These are phyloP conservation scores for Oryzaephilus surinamensis DNA, from an alignment of 1,140 invertebrate genomes.

Conservation along the genomic window DNA sequence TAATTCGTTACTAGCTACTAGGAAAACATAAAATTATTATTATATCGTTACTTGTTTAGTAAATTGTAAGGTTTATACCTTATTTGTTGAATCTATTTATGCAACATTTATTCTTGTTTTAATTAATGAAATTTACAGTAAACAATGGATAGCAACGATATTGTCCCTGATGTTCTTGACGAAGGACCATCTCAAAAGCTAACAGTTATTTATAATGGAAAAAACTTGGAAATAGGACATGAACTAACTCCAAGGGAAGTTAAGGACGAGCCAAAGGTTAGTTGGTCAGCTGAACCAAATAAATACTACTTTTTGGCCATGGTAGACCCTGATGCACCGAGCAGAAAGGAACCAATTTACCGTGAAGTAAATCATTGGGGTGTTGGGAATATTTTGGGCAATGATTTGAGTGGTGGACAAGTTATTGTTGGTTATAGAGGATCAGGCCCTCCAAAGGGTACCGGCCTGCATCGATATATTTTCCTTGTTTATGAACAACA, in stretches of 20 bases:
- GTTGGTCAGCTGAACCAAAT: conserved; percentile 49
- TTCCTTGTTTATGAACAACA: conserved; percentile 78
- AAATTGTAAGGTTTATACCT: too few species aligned
- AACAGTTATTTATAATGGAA: conserved; percentile 20
- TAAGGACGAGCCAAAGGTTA: conserved; percentile 54
- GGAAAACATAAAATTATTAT: too few species aligned
- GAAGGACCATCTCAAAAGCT: conserved; percentile 27
- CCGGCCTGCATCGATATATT: conserved; percentile 80
- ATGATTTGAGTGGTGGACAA: too few species aligned
- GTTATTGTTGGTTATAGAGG: too few species aligned
- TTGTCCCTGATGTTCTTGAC: conserved; percentile 42
- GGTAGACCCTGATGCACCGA: conserved; percentile 38
- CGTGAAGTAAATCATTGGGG: neutral
- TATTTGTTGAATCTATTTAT: too few species aligned
- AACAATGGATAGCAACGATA: conserved; percentile 37
- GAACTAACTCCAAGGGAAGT: conserved; percentile 66
- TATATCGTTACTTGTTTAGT: too few species aligned
- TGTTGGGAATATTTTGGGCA: too few species aligned
- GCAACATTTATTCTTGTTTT: too few species aligned
- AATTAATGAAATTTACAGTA: neutral
- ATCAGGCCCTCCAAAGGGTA: conserved; percentile 69
- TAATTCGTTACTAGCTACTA: too few species aligned
- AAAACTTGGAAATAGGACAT: conserved; percentile 57
- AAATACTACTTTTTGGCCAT: conserved; percentile 69
- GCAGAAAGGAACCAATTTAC: neutral